These are phyloP conservation scores for Platycheirus albimanus DNA, from an alignment of 2,888 invertebrate genomes.

Conservation along the genomic window DNA sequence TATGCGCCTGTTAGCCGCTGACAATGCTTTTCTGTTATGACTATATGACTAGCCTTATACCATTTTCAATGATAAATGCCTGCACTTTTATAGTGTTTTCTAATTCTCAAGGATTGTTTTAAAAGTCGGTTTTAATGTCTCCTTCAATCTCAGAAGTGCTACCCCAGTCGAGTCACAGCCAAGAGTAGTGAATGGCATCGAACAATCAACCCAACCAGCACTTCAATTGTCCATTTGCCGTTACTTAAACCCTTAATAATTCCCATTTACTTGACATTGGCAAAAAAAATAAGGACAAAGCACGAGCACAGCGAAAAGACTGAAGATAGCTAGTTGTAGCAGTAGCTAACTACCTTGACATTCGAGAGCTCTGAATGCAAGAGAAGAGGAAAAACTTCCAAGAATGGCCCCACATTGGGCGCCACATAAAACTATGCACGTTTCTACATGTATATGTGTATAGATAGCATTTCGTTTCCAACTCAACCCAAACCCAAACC, in stretches of 20 bases:
- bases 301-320: constrained; percentile 1
- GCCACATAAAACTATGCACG: constrained; percentile 3
- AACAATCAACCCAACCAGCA: not conserved
- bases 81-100: constrained; percentile 10
- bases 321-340: constrained; percentile 5
- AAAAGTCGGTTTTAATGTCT: constrained; percentile 12
- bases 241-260: constrained; percentile 55
- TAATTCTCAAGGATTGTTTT: constrained; percentile 14
- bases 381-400: not conserved
- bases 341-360: constrained; percentile 71
- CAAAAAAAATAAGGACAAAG: constrained; percentile 40
- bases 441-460: no score
- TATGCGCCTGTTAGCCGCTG: not conserved
- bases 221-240: constrained; percentile 45
- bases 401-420: constrained; percentile 8
- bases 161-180: not conserved
- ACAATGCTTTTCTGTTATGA: not conserved
- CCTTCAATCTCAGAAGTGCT: constrained; percentile 32
- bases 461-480: not conserved
- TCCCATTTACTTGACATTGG: constrained; percentile 66
- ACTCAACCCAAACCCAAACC: not conserved
- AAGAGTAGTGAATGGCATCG: constrained; percentile 24
- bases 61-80: constrained; percentile 13
- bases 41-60: not conserved
- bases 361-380: constrained; percentile 48